Evolutionary conservation across 2,888 invertebrate genomes (phyloP).

Genomic region (Pseudococcus jackbeardsleyi): DNA sequence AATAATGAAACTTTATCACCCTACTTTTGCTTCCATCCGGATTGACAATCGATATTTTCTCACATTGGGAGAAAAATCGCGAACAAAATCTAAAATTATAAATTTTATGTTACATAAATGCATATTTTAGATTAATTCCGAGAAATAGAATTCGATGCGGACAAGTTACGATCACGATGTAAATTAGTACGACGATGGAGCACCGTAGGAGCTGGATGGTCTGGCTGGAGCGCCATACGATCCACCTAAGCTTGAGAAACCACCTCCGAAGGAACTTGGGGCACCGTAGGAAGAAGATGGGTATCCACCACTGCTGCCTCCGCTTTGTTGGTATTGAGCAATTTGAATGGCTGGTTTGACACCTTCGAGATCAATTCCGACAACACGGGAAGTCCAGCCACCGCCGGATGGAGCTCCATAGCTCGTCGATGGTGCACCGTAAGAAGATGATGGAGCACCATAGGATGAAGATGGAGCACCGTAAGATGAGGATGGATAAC

Average conservation of each 20-base stretch:
- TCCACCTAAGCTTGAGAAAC: conserved; percentile 71
- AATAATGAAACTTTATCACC: conserved; percentile 8
- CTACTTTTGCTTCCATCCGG: conserved; percentile 11
- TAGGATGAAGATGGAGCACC: conserved; percentile 68
- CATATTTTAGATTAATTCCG: conserved; percentile 52
- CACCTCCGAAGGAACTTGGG: conserved; percentile 80
- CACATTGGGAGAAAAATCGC: not conserved
- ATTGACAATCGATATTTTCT: conserved; percentile 1
- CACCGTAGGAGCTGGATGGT: conserved; percentile 81
- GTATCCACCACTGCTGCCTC: conserved; percentile 71
- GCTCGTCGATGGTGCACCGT: conserved; percentile 70
- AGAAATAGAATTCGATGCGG: not conserved
- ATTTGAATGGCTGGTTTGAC: conserved; percentile 90
- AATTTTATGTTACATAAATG: conserved; percentile 56
- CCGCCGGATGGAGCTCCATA: conserved; percentile 70
- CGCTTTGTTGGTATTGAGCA: conserved; percentile 83
- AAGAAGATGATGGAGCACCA: conserved; percentile 68
- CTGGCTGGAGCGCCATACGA: conserved; percentile 75
- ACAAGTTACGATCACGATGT: not conserved
- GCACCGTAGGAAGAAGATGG: conserved; percentile 73
- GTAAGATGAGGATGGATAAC: conserved; percentile 69
- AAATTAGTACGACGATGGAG: conserved; percentile 71
- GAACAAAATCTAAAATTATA: conserved; percentile 40
- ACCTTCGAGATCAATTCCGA: conserved; percentile 87
- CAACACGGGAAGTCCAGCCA: conserved; percentile 77